These are phyloP conservation scores for Serinus canaria DNA, from an alignment of 2,113 vertebrate genomes.

Conservation along the genomic window DNA sequence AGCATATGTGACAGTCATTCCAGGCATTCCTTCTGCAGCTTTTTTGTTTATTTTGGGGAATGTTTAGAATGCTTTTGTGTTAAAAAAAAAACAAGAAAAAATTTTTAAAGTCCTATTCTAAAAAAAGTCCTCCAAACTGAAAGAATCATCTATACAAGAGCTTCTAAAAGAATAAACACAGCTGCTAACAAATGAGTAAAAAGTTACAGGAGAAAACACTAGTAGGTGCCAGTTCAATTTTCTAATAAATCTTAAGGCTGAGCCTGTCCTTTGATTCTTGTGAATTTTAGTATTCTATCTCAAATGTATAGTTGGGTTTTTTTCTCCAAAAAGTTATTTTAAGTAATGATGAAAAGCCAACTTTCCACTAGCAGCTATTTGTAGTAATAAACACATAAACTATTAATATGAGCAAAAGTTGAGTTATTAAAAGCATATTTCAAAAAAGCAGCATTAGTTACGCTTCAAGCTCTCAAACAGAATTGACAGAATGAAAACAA, in stretches of 20 bases:
- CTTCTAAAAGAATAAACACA: constrained; percentile 2
- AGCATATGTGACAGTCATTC: constrained; percentile 25
- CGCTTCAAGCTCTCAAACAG: background rate
- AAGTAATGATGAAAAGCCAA: background rate
- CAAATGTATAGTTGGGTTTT: background rate
- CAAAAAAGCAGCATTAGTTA: constrained; percentile 3
- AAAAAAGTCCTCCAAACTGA: background rate
- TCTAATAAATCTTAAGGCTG: background rate
- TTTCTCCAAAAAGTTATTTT: background rate
- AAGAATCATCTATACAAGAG: background rate
- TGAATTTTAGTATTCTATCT: background rate
- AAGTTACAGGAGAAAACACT: background rate
- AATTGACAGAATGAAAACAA: background rate
- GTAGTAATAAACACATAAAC: background rate
- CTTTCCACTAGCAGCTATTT: background rate
- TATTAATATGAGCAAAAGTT: background rate
- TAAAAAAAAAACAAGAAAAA: background rate
- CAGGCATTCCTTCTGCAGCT: constrained; percentile 18
- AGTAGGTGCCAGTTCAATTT: background rate
- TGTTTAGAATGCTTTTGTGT: background rate
- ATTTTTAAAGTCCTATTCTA: background rate
- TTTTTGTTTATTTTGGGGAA: constrained; percentile 35
- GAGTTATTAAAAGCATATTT: background rate
- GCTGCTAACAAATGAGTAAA: background rate
- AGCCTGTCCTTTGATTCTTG: background rate